Conservation (phyloP, 53 echinoderm and acorn worm genomes). For the Echinarachnius parma region DNA sequence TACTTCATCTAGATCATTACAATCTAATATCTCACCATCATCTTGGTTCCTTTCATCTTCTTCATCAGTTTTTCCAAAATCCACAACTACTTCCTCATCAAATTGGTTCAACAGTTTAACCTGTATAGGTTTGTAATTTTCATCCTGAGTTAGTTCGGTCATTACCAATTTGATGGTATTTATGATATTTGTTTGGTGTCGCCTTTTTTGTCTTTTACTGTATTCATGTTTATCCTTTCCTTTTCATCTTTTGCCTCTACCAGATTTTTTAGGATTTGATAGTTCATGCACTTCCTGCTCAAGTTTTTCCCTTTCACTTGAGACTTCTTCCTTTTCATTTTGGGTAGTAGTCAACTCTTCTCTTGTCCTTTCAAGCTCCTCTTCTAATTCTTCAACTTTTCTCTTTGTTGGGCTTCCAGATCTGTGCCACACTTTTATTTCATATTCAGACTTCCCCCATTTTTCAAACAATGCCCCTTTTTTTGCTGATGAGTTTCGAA, state of each 20-base stretch:
- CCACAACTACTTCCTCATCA: constrained; percentile 19
- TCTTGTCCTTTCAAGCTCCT: constrained; percentile 13
- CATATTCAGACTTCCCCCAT: constrained; percentile 22
- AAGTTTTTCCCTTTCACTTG: constrained; percentile 3
- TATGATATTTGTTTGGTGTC: constrained; percentile 7
- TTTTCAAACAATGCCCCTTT: constrained; percentile 13
- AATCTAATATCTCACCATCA: neutral
- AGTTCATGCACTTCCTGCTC: neutral
- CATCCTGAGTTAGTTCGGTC: neutral
- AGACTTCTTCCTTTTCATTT: constrained; percentile 3
- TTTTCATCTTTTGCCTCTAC: neutral
- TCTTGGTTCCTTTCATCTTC: neutral
- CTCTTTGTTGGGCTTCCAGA: constrained; percentile 36
- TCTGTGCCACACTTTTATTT: constrained; percentile 16
- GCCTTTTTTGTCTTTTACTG: neutral
- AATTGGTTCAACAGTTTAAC: constrained; percentile 26
- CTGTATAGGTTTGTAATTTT: constrained; percentile 26
- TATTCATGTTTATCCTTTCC: constrained; percentile 10
- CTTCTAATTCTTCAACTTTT: constrained; percentile 28
- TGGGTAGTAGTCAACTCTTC: constrained; percentile 5
- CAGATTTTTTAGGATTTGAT: constrained; percentile 16
- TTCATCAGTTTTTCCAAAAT: neutral
- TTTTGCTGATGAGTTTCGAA: neutral
- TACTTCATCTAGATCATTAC: constrained; percentile 41
- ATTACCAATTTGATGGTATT: neutral